phyloP scores from a whole-genome alignment of 2,797 vertebrate genomes.

The Pitangus sulphuratus region DNA sequence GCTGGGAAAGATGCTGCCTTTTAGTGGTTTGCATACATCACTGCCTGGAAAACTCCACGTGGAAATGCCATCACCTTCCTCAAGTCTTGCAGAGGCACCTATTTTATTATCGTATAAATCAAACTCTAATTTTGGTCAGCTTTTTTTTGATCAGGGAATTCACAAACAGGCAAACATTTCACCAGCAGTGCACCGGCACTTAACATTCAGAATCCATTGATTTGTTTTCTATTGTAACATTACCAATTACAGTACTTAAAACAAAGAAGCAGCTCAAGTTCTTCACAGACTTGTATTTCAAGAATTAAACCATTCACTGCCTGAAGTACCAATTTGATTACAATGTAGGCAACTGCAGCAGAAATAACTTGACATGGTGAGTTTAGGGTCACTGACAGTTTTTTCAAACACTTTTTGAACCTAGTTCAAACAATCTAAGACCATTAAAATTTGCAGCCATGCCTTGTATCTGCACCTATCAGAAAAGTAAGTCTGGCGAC shows the following conservation, averaged over 20 bases:
- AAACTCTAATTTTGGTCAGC: background rate
- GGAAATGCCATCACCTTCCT: background rate
- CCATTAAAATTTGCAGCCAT: background rate
- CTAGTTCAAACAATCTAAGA: background rate
- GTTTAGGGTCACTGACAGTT: background rate
- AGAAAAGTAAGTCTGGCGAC: background rate
- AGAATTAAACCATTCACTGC: background rate
- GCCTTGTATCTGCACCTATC: background rate
- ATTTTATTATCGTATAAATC: background rate
- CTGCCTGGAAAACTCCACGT: background rate
- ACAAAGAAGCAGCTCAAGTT: background rate
- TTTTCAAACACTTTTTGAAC: background rate
- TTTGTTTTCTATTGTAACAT: background rate
- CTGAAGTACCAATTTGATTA: background rate
- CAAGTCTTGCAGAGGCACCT: background rate
- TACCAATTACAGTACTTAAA: background rate
- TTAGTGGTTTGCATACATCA: background rate
- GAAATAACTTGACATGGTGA: background rate
- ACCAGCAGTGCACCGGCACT: background rate
- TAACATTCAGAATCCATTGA: background rate
- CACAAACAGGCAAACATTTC: background rate
- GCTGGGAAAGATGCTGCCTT: rapidly evolving
- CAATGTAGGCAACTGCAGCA: background rate
- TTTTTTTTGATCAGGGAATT: background rate
- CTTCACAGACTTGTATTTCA: background rate